Percentiles rank a stretch among this genome's conserved stretches.
Evolutionary conservation across 2,888 invertebrate species (phyloP).

Genomic region (Neoscelio sp.): DNA sequence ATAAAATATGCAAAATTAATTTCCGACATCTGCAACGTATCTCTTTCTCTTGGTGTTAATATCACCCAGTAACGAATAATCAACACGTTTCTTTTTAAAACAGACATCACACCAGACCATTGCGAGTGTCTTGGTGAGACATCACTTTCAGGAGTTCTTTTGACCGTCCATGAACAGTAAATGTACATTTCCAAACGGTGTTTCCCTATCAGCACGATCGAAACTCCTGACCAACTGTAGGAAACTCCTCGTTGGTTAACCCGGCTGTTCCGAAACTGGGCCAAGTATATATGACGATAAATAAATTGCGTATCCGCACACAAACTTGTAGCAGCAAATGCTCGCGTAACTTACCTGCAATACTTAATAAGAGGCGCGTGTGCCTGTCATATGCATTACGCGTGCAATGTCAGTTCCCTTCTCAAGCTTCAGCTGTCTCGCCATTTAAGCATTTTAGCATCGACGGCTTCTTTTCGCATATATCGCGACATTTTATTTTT

Average conservation of each 20-base stretch:
- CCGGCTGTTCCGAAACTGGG: conserved; percentile 70
- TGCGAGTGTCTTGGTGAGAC: not conserved
- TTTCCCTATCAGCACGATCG: conserved; percentile 47
- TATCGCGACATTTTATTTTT: conserved; percentile 70
- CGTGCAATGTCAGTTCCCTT: conserved; percentile 38
- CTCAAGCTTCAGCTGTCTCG: conserved; percentile 72
- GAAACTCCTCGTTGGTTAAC: conserved; percentile 42
- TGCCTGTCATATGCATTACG: conserved; percentile 53
- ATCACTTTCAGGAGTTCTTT: conserved; percentile 10
- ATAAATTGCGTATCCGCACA: conserved; percentile 71
- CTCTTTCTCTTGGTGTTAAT: conserved; percentile 19
- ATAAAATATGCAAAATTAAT: conserved; percentile 46
- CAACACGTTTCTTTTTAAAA: conserved; percentile 17
- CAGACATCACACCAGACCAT: conserved; percentile 15
- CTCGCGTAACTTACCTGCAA: conserved; percentile 50
- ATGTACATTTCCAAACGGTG: conserved; percentile 32
- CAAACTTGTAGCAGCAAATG: conserved; percentile 30
- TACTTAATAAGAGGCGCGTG: conserved; percentile 53
- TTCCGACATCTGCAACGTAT: conserved; percentile 38
- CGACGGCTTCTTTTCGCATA: conserved; percentile 25
- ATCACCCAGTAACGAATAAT: conserved; percentile 22
- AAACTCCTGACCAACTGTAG: conserved; percentile 47
- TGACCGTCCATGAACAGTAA: conserved; percentile 19
- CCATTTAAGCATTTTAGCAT: conserved; percentile 69
- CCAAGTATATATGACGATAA: conserved; percentile 74